Evolutionary conservation across 1,140 invertebrate species (phyloP), one percentile per base, ranked within the genome.

Genomic region (Cotesia chilonis): DNA sequence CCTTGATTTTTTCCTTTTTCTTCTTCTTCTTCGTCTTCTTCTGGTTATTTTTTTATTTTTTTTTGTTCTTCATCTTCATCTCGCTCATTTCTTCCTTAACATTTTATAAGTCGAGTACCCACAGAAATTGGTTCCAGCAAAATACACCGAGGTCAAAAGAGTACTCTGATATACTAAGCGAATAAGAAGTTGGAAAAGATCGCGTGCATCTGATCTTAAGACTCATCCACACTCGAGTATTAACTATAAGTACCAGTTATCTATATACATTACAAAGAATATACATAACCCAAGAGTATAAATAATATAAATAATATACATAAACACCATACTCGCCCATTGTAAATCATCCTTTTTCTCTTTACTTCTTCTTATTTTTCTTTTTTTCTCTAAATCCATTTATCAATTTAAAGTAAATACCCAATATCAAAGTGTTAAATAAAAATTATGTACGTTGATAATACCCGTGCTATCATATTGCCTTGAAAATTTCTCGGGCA

Each of bases 221-320:
- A 81, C 77, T 81, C 80, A 81, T 81, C 80, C 79, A 79, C 80
- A 78, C 79, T 81, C 79, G 74, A 75, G 77, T 81, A 81, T 81
- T 81, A 81, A 80, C 78, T 77, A 78, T 80, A 81, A 81, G 79
- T 81, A 77, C 79, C 79, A 80, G 79, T 81, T 81, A 80, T 74
- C 79, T 76, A 79, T 79, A 78, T 76, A 67, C 69, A 63, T 10
- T 38, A 35, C 61, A 38, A 64, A 14, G 36, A 5, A 47, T 47
- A 47, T 47, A 47, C 41, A 47, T 47, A 47, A 47, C 41, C 41
- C 41, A 1, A 47, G 41, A 35, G 4, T 64, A 38, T n/a, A 14
- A 17, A 12, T n/a, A 38, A 10, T 10, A 37, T 10, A 37, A 17
- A 12, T 28, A 47, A 47, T 47, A 47, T 61, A 61, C 10, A 28